Conservation (phyloP, 2,113 vertebrate genomes). For the Apodemus speciosus region DNA sequence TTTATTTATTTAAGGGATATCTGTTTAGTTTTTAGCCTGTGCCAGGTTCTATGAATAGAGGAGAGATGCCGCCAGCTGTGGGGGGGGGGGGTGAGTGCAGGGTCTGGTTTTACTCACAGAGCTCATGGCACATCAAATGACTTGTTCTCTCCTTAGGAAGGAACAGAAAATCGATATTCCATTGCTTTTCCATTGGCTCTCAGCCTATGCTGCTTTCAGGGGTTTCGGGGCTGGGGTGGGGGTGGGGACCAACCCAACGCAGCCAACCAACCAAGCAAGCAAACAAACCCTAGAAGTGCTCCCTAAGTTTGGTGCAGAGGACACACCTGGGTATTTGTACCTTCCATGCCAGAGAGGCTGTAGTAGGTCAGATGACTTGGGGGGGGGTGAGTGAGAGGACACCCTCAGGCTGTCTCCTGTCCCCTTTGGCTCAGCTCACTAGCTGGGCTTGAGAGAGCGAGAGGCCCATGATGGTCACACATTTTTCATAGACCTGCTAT, state of each 20-base stretch:
- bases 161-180: conserved; percentile 78
- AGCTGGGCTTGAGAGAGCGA: not conserved
- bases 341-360: not conserved
- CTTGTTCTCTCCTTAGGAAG: conserved; percentile 74
- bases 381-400: not conserved
- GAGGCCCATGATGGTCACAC: not conserved
- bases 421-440: not conserved
- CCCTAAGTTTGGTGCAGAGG: not conserved
- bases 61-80: conserved; percentile 69
- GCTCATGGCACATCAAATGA: conserved; percentile 73
- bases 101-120: conserved; percentile 78
- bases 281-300: not conserved
- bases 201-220: conserved; percentile 55
- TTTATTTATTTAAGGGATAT: conserved; percentile 67
- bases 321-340: not conserved
- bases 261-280: not conserved
- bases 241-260: too few relatives aligned
- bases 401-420: not conserved
- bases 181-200: conserved; percentile 74
- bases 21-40: conserved; percentile 72
- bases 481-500: conserved; percentile 56
- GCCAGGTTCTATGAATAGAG: conserved; percentile 77
- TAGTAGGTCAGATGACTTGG: not conserved
- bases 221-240: too few relatives aligned
- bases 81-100: conserved; percentile 42